A percentile compares a stretch with the other conserved stretches of the same genome.
phyloP scores from a whole-genome alignment of 2,888 invertebrate species.

The Sminthurinus aureus region DNA sequence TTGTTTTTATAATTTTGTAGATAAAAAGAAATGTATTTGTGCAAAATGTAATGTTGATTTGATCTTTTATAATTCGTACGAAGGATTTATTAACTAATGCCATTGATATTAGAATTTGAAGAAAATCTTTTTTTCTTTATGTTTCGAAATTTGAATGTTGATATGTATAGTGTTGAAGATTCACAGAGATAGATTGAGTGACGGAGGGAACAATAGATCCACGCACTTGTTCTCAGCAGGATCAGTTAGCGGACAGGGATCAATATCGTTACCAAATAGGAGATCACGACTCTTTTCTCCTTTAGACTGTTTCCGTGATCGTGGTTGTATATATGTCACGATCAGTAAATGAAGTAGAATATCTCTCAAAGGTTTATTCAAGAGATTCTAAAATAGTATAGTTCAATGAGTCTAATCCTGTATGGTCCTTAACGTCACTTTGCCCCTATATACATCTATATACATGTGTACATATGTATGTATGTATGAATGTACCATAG shows the following conservation, averaged over 20 bases:
- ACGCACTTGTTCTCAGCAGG: slow-evolving; percentile 2
- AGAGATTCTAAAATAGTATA: too few species aligned
- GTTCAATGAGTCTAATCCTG: too few species aligned
- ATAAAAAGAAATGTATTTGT: too few species aligned
- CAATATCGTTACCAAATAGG: slow-evolving; percentile 50
- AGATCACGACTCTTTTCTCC: slow-evolving; percentile 55
- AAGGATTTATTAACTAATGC: slow-evolving; percentile 14
- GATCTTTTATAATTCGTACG: neutral
- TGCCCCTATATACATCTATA: too few species aligned
- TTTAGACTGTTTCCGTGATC: slow-evolving; percentile 52
- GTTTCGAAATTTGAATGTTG: too few species aligned
- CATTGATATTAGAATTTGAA: slow-evolving; percentile 32
- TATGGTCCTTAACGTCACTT: neutral
- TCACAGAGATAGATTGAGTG: slow-evolving; percentile 30
- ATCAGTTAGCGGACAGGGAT: slow-evolving; percentile 47
- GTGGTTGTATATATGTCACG: slow-evolving; percentile 56
- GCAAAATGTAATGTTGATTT: neutral
- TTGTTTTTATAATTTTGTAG: too few species aligned
- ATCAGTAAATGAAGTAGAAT: slow-evolving; percentile 45
- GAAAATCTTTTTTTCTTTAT: slow-evolving; percentile 1
- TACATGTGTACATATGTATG: neutral
- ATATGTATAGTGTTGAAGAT: too few species aligned
- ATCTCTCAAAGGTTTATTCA: slow-evolving; percentile 24
- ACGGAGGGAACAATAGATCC: slow-evolving; percentile 42
- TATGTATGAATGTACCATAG: neutral